Conservation (phyloP, 2,888 invertebrate species). For the Eupelmus urozonus region DNA sequence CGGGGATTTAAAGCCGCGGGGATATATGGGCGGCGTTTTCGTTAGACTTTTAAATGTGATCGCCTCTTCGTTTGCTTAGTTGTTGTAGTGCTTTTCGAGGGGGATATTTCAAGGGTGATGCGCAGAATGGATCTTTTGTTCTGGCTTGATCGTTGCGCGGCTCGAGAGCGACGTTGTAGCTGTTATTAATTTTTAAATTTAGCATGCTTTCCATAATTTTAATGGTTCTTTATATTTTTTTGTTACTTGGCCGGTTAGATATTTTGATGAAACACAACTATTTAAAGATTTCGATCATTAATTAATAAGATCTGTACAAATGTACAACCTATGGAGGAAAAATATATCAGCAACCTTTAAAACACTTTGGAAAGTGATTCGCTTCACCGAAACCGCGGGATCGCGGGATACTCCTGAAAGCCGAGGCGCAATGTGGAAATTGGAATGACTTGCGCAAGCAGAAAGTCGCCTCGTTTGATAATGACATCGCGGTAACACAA, state of each 20-base stretch:
- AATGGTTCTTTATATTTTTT: too few species aligned
- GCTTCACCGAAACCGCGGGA: constrained; percentile 13
- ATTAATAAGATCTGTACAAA: too few species aligned
- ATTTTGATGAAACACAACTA: too few species aligned
- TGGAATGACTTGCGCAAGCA: constrained; percentile 24
- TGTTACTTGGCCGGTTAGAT: too few species aligned
- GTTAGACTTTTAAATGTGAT: not conserved
- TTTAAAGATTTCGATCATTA: too few species aligned
- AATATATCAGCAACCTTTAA: too few species aligned
- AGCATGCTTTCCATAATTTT: too few species aligned
- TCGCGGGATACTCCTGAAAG: constrained; percentile 12
- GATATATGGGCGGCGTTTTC: not conserved
- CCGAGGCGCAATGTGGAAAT: constrained; percentile 47
- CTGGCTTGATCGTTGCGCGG: too few species aligned
- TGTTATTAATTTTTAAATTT: too few species aligned
- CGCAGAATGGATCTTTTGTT: constrained; percentile 3
- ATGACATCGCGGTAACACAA: constrained; percentile 34
- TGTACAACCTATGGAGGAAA: too few species aligned
- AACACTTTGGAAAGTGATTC: not conserved
- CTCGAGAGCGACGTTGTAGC: too few species aligned
- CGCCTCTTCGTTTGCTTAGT: not conserved
- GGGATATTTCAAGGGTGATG: not conserved
- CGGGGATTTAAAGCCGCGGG: not conserved
- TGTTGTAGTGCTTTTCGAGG: not conserved
- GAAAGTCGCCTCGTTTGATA: constrained; percentile 29